Percentiles rank a stretch among this genome's conserved stretches.
Conservation (phyloP, 2,888 invertebrate genomes). For the Meiosimyza decipiens region DNA sequence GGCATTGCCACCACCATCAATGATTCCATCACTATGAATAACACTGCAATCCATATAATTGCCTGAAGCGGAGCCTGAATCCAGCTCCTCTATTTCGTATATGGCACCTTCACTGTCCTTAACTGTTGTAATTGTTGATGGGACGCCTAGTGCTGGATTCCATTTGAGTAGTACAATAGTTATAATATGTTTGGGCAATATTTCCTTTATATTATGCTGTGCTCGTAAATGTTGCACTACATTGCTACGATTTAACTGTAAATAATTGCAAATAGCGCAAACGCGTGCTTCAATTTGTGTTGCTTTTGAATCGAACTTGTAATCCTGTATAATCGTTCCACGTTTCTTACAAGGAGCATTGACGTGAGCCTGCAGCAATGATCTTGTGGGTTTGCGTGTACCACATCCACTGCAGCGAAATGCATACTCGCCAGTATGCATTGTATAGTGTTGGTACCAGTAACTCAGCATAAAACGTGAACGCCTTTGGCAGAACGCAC, state of each 20-base stretch:
- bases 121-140: constrained; percentile 40
- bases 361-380: constrained; percentile 48
- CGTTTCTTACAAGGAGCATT: constrained; percentile 44
- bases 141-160: constrained; percentile 36
- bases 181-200: constrained; percentile 47
- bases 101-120: constrained; percentile 36
- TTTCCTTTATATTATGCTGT: constrained; percentile 49
- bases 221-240: constrained; percentile 72
- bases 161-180: constrained; percentile 46
- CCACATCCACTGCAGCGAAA: constrained; percentile 74
- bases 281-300: constrained; percentile 69
- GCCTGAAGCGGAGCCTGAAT: background rate
- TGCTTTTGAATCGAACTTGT: constrained; percentile 45
- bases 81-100: constrained; percentile 37
- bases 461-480: constrained; percentile 52
- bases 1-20: background rate
- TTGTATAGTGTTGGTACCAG: constrained; percentile 76
- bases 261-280: constrained; percentile 77
- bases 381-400: constrained; percentile 49
- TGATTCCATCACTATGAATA: background rate
- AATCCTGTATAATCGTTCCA: constrained; percentile 43
- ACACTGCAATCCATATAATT: background rate
- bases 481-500: constrained; percentile 54
- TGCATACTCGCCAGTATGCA: constrained; percentile 83
- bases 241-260: constrained; percentile 74